These are phyloP conservation scores for Coelinius sp. DNA, from an alignment of 2,888 invertebrate species.

Conservation along the genomic window DNA sequence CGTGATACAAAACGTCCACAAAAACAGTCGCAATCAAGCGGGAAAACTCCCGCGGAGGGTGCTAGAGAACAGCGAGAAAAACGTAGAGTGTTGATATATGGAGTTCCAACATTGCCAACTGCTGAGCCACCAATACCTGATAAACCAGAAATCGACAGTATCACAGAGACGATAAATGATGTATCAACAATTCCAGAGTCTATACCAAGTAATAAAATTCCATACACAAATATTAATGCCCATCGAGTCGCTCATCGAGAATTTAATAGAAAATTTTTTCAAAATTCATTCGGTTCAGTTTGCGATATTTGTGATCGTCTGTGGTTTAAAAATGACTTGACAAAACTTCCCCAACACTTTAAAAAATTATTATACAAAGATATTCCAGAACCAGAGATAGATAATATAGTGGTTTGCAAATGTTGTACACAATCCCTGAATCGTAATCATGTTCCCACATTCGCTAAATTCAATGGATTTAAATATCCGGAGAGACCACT, in stretches of 20 bases:
- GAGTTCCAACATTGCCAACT: neutral
- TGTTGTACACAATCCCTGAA: neutral
- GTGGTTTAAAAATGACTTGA: conserved; percentile 61
- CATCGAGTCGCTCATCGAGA: neutral
- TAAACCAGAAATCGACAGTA: neutral
- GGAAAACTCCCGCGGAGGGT: neutral
- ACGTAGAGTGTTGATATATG: neutral
- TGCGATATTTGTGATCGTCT: conserved; percentile 64
- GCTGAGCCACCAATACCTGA: neutral
- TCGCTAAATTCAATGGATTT: conserved; percentile 36
- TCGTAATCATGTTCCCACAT: conserved; percentile 23
- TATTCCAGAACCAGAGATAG: neutral
- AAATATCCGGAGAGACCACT: conserved; percentile 30
- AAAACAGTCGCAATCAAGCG: neutral
- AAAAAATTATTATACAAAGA: neutral
- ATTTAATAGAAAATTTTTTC: conserved; percentile 10
- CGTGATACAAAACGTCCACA: neutral
- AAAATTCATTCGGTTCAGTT: conserved; percentile 45
- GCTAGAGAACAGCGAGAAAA: neutral
- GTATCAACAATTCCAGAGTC: neutral
- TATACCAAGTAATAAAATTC: neutral
- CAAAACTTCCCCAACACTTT: neutral
- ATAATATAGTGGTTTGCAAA: neutral
- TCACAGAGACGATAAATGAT: neutral
- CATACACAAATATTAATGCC: conserved; percentile 4